These are phyloP conservation scores for Eutrigla gurnardus DNA, from an alignment of 2,797 vertebrate genomes.

Conservation along the genomic window DNA sequence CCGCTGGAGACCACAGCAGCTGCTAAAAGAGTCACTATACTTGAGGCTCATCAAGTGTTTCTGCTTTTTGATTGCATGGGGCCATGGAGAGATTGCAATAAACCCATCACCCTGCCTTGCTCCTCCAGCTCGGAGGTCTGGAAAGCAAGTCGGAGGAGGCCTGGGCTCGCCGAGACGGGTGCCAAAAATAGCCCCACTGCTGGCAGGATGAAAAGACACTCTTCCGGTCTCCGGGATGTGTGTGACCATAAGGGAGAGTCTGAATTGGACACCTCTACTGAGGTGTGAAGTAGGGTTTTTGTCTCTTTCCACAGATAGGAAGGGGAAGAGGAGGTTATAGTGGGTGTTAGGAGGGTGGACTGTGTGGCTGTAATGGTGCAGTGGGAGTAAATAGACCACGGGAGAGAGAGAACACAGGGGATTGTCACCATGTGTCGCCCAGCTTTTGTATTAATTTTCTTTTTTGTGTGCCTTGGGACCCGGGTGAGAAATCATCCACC, in stretches of 20 bases:
- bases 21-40: constrained; percentile 68
- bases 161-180: constrained; percentile 68
- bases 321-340: constrained; percentile 49
- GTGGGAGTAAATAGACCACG: constrained; percentile 74
- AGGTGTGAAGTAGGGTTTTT: constrained; percentile 87
- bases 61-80: constrained; percentile 68
- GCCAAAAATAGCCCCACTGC: constrained; percentile 74
- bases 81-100: constrained; percentile 66
- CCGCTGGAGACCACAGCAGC: constrained; percentile 60
- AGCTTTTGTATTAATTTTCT: constrained; percentile 82
- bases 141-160: constrained; percentile 41
- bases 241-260: constrained; percentile 80
- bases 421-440: constrained; percentile 78
- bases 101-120: constrained; percentile 39
- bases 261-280: constrained; percentile 84
- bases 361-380: constrained; percentile 61
- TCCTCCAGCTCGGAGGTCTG: constrained; percentile 33
- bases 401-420: constrained; percentile 69
- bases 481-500: constrained; percentile 72
- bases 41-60: constrained; percentile 74
- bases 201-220: constrained; percentile 71
- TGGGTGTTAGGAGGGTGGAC: constrained; percentile 57
- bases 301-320: constrained; percentile 66
- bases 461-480: constrained; percentile 65
- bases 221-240: constrained; percentile 53